Evolutionary conservation across 1,140 invertebrate genomes (phyloP).

Genomic region (Scaptomyza montana): DNA sequence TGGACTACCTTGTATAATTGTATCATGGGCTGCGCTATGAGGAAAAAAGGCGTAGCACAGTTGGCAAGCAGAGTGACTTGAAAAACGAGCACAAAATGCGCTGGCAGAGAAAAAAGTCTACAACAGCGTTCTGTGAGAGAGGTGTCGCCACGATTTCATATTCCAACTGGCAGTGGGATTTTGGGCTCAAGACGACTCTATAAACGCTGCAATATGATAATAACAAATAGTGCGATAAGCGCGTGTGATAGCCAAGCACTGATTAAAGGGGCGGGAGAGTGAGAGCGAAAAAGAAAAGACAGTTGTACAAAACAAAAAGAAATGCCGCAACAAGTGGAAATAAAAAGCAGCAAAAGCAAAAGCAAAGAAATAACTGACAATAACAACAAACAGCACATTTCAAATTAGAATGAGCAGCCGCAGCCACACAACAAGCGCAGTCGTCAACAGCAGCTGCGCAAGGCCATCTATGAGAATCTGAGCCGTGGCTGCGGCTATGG

Average conservation of each 20-base stretch:
- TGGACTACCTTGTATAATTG: too few species aligned
- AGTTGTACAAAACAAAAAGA: constrained; percentile 7
- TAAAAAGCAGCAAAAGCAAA: too few species aligned
- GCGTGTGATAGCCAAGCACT: constrained; percentile 25
- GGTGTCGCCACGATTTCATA: too few species aligned
- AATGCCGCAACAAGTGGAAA: constrained; percentile 52
- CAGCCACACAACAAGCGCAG: constrained; percentile 30
- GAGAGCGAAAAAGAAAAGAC: not conserved
- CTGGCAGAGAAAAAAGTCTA: too few species aligned
- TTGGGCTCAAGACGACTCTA: too few species aligned
- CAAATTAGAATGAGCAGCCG: constrained; percentile 45
- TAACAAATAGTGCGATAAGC: constrained; percentile 56
- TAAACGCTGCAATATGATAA: too few species aligned
- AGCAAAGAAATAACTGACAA: constrained; percentile 41
- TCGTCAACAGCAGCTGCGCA: constrained; percentile 31
- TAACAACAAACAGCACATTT: constrained; percentile 44
- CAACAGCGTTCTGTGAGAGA: too few species aligned
- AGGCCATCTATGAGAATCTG: constrained; percentile 75
- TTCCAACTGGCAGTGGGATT: too few species aligned
- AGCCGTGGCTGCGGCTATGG: constrained; percentile 80
- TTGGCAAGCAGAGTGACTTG: too few species aligned
- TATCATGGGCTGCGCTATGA: too few species aligned
- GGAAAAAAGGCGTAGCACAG: too few species aligned
- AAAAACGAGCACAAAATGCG: too few species aligned
- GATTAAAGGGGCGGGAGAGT: not conserved